phyloP scores from a whole-genome alignment of 2,113 vertebrate genomes.

The Riparia riparia region DNA sequence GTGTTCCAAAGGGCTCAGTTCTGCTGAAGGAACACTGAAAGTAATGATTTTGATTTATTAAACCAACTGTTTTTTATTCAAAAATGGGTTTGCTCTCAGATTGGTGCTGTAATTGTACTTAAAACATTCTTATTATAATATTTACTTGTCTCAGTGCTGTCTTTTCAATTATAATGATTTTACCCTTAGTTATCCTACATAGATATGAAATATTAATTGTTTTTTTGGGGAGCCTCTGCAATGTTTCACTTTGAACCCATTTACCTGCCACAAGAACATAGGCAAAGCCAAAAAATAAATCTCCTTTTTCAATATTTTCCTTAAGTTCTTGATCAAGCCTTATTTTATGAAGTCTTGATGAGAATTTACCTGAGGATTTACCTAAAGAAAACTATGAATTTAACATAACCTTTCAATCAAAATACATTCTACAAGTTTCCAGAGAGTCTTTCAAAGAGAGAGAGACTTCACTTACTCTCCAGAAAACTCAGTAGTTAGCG shows the following conservation, averaged over 20 bases:
- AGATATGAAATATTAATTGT: neutral
- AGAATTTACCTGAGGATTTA: neutral
- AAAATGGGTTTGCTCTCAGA: conserved; percentile 25
- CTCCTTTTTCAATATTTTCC: neutral
- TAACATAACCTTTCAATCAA: neutral
- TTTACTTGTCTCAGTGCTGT: conserved; percentile 8
- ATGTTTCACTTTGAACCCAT: neutral
- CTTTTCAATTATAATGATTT: conserved; percentile 52
- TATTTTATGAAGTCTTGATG: conserved; percentile 21
- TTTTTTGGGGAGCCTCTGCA: neutral
- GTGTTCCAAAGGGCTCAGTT: neutral
- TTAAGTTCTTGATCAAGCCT: conserved; percentile 13
- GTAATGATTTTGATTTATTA: conserved; percentile 28
- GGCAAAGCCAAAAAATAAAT: conserved; percentile 54
- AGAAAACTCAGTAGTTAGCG: neutral
- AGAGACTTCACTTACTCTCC: neutral
- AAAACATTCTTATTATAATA: conserved; percentile 23
- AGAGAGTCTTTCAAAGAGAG: neutral
- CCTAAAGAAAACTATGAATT: neutral
- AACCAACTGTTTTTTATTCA: conserved; percentile 45
- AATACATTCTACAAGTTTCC: conserved; percentile 13
- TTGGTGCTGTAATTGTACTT: conserved; percentile 20
- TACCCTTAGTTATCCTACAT: neutral
- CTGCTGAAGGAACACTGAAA: conserved; percentile 11
- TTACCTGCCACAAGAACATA: neutral